Evolutionary conservation across 2,888 invertebrate species (phyloP), one percentile per base, ranked within the genome.

Genomic region (Scaptomyza caliginosa): DNA sequence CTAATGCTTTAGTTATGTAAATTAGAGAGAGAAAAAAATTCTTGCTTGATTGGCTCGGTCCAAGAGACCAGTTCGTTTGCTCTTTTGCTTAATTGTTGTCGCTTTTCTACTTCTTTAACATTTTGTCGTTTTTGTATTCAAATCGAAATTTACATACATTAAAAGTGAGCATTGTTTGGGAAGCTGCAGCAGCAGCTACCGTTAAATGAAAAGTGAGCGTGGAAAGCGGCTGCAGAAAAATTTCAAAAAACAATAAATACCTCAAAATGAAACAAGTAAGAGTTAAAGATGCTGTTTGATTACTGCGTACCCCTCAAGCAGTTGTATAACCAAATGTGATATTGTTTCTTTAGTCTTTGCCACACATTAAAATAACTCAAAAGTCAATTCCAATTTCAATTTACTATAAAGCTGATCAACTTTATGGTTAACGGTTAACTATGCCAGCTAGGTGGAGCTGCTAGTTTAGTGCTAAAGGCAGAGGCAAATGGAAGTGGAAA

Each of bases 1-100:
- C 68, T 82, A 83, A 87, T 83, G 86, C 86, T 51, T 87, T 66
- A 48, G 83, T 76, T 85, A 83, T 83, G 83, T 87, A 83, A 83
- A 83, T 87, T 65, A 68, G 24, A 51, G 49, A 32, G 7, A 51
- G 49, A 32, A 2, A 74, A n/a, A 86, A 58, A 83, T 80, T 80
- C 71, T 71, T 77, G 55, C 40, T 39, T 84, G 81, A 86, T 86
- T 81, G 81, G 77, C 62, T 46, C n/a, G 40, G 45, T 62, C 67
- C 52, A 39, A 51, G 49, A 49, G 49, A 49, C 23, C 19, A 13
- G 5, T 32, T 19, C 17, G 13, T 23, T 39, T 30, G 40, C 50
- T 45, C 48, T 55, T 49, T 58, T 54, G 59, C 68, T 55, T 81
- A 81, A 81, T 72, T 86, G 70, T 81, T 84, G 77, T 67, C 77